Evolutionary conservation across 2,797 vertebrate genomes (phyloP).

Genomic region (Notolabrus celidotus): DNA sequence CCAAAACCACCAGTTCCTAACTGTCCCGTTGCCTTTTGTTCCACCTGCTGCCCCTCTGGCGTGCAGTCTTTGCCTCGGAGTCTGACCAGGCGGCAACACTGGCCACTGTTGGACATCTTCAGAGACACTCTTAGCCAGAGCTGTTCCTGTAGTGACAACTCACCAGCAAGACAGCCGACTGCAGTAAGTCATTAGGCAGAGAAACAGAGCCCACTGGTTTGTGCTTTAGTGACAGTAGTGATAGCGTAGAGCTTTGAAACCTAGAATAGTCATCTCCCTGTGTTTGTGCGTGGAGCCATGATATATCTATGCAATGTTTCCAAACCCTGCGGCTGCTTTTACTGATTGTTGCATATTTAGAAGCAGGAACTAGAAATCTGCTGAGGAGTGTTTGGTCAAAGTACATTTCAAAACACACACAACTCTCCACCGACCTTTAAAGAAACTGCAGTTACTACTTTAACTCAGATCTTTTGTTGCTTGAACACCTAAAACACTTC

Average conservation of each 20-base stretch:
- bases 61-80: constrained; percentile 77
- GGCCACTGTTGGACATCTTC: constrained; percentile 90
- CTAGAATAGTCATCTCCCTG: constrained; percentile 8
- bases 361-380: background rate
- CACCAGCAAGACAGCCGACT: constrained; percentile 77
- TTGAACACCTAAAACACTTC: too few species aligned
- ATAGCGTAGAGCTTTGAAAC: background rate
- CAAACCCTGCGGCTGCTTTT: background rate
- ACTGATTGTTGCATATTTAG: background rate
- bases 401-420: background rate
- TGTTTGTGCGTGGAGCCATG: background rate
- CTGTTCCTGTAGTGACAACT: constrained; percentile 86
- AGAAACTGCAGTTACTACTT: constrained; percentile 1
- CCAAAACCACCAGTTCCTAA: background rate
- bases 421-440: too few species aligned
- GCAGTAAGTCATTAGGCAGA: constrained; percentile 82
- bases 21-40: constrained; percentile 33
- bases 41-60: constrained; percentile 22
- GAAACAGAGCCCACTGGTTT: background rate
- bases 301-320: constrained; percentile 1
- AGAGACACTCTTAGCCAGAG: constrained; percentile 86
- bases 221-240: background rate
- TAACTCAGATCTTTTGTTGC: too few species aligned
- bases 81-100: constrained; percentile 79
- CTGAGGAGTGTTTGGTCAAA: background rate